phyloP scores from a whole-genome alignment of 2,797 vertebrate species.

The Eupleurogrammus muticus region DNA sequence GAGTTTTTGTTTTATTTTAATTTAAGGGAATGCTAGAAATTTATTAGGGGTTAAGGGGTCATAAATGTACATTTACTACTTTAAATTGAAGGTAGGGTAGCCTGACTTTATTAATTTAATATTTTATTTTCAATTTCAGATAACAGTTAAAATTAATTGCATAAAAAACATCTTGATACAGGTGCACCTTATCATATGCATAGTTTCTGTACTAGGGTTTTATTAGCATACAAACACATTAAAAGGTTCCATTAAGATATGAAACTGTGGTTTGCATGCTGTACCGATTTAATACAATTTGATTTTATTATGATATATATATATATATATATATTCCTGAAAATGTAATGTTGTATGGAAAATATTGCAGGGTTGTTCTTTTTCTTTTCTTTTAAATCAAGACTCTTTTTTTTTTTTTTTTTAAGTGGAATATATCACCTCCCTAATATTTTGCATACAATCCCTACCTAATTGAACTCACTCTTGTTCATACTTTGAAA shows the following conservation, averaged over 20 bases:
- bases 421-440: not conserved
- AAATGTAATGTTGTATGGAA: not conserved
- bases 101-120: too few relatives aligned
- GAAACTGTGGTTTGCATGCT: too few relatives aligned
- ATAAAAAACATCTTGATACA: too few relatives aligned
- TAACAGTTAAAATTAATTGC: too few relatives aligned
- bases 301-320: not conserved
- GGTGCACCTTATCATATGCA: too few relatives aligned
- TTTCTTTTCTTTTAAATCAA: not conserved
- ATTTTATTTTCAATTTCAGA: too few relatives aligned
- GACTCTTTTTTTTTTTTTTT: not conserved
- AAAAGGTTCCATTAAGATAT: too few relatives aligned
- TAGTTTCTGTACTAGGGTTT: too few relatives aligned
- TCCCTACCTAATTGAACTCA: slow-evolving; percentile 15
- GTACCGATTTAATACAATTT: not conserved
- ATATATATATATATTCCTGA: too few relatives aligned
- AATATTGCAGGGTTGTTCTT: not conserved
- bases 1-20: slow-evolving; percentile 1
- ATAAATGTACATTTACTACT: not conserved
- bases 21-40: slow-evolving; percentile 3
- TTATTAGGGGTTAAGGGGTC: not conserved
- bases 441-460: not conserved
- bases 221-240: too few relatives aligned
- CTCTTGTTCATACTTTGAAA: slow-evolving; percentile 27
- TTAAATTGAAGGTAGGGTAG: too few relatives aligned